Conservation (phyloP, 2,797 vertebrate species). For the Hozukius guyotensis region DNA sequence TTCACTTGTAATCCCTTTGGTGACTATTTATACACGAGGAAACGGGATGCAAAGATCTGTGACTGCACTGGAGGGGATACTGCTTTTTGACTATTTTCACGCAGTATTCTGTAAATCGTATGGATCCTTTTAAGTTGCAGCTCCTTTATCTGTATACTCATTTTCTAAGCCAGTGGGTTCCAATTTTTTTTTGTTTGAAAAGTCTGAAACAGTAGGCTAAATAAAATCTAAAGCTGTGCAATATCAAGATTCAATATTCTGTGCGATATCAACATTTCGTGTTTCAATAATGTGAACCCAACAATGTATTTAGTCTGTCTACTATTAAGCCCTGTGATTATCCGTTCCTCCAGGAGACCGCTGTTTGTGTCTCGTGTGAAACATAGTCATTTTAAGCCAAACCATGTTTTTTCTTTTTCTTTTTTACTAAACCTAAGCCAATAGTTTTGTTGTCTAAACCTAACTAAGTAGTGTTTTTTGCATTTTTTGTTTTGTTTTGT, state of each 20-base stretch:
- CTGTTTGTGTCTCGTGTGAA: no score
- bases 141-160: not conserved
- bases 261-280: no score
- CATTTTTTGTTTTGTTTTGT: fast-evolving
- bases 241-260: no score
- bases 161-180: not conserved
- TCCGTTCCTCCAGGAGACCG: no score
- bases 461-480: no score
- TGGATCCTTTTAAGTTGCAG: conserved; percentile 3
- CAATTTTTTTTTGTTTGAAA: not conserved
- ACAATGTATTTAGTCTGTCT: no score
- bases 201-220: not conserved
- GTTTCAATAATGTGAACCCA: no score
- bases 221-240: fast-evolving
- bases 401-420: no score
- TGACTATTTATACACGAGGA: conserved; percentile 51
- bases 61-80: not conserved
- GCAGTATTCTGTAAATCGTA: not conserved
- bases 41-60: conserved; percentile 13
- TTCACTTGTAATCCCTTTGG: conserved; percentile 55
- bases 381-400: no score
- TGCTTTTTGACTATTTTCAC: conserved; percentile 6
- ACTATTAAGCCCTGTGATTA: fast-evolving
- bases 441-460: no score
- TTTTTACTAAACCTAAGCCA: no score